These are phyloP conservation scores for Drosophila aff. DNA, from an alignment of 1,140 invertebrate genomes.

Conservation along the genomic window DNA sequence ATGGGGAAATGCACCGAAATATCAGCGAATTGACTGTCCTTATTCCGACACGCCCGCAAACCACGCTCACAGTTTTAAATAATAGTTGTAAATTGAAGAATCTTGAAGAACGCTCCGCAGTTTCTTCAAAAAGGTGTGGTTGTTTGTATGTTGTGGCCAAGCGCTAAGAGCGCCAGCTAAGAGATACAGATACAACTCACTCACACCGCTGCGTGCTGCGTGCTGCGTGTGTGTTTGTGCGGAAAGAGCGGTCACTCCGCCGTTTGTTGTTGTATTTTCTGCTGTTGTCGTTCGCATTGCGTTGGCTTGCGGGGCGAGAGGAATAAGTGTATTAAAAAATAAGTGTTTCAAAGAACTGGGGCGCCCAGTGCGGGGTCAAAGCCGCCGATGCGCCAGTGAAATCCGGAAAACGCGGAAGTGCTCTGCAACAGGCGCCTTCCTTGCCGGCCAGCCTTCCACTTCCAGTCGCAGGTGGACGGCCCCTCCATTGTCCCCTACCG, in stretches of 20 bases:
- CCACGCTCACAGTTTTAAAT: constrained; percentile 12
- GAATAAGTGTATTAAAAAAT: constrained; percentile 14
- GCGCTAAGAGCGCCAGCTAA: constrained; percentile 62
- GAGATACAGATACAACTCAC: constrained; percentile 46
- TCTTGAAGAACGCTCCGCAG: constrained; percentile 42
- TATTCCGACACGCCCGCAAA: constrained; percentile 49
- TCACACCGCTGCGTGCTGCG: not conserved
- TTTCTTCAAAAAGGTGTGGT: constrained; percentile 72
- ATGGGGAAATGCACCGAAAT: constrained; percentile 6
- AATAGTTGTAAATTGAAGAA: not conserved
- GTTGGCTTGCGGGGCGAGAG: constrained; percentile 19
- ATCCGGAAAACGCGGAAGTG: constrained; percentile 38
- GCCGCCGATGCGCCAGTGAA: constrained; percentile 32
- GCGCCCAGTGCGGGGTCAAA: constrained; percentile 44
- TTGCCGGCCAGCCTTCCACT: constrained; percentile 12
- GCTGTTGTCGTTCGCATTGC: constrained; percentile 8
- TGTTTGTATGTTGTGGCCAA: constrained; percentile 67
- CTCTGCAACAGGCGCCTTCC: constrained; percentile 9
- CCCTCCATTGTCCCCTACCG: constrained; percentile 11
- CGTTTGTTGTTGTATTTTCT: constrained; percentile 4
- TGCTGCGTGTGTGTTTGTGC: constrained; percentile 23
- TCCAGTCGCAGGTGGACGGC: constrained; percentile 19
- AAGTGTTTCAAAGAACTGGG: constrained; percentile 22
- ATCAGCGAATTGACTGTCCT: not conserved
- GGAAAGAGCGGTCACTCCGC: constrained; percentile 15